Conservation (phyloP, 2,797 vertebrate species). For the Ataeniobius toweri region DNA sequence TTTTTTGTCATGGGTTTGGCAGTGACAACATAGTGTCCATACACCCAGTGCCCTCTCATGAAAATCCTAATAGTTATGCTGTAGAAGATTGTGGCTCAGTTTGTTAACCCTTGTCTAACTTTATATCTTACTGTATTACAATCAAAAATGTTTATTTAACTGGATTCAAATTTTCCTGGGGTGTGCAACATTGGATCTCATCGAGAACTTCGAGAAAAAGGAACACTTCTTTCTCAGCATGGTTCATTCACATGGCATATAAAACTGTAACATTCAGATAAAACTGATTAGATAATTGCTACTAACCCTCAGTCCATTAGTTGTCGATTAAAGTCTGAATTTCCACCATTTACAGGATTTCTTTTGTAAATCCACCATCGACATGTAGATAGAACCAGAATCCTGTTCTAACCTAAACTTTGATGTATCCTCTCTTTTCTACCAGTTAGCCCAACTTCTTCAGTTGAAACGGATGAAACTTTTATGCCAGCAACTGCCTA, state of each 20-base stretch:
- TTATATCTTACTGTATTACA: background rate
- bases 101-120: too few species aligned
- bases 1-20: constrained; percentile 30
- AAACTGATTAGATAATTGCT: background rate
- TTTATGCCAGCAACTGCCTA: accelerated
- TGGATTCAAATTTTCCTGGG: background rate
- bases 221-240: background rate
- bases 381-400: constrained; percentile 5
- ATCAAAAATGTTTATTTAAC: background rate
- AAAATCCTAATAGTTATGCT: background rate
- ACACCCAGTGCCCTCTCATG: background rate
- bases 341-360: background rate
- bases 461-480: too few species aligned
- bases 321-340: background rate
- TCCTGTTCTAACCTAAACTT: constrained; percentile 10
- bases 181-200: background rate
- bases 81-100: background rate
- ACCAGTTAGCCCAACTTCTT: background rate
- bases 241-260: background rate
- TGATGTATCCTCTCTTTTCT: constrained; percentile 9
- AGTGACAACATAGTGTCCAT: constrained; percentile 23
- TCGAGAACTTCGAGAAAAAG: background rate
- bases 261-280: background rate
- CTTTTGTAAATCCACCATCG: background rate
- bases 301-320: background rate